Percentiles rank a stretch among this genome's conserved stretches.
These are phyloP conservation scores for Malacoctenus gilli DNA, from an alignment of 2,797 vertebrate genomes.

Conservation along the genomic window DNA sequence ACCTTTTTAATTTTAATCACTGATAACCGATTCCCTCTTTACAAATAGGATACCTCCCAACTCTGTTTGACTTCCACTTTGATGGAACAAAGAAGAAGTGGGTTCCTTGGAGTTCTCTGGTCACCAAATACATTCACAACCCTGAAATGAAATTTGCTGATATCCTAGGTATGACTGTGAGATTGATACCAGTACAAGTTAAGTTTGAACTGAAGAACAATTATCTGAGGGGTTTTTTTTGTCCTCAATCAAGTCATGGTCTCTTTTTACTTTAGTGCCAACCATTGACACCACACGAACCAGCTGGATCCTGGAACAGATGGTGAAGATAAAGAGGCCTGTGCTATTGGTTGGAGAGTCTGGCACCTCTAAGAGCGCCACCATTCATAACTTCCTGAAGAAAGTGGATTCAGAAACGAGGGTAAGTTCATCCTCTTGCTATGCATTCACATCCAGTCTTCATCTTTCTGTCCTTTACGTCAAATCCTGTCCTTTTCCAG, in stretches of 20 bases:
- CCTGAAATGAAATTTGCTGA: conserved; percentile 86
- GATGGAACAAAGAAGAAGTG: conserved; percentile 82
- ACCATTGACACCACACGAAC: conserved; percentile 92
- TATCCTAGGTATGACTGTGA: conserved; percentile 85
- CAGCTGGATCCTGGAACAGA: conserved; percentile 90
- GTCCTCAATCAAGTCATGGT: not conserved
- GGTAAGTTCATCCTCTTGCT: conserved; percentile 72
- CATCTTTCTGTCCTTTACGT: not conserved
- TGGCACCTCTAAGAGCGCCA: conserved; percentile 96
- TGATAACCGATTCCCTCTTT: no score
- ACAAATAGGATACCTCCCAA: conserved; percentile 90
- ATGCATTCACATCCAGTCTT: not conserved
- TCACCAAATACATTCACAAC: conserved; percentile 86
- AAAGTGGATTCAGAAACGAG: conserved; percentile 80
- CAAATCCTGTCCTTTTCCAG: conserved; percentile 69
- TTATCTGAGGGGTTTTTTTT: not conserved
- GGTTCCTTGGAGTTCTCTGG: conserved; percentile 90
- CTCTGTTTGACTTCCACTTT: conserved; percentile 95
- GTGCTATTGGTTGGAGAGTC: conserved; percentile 94
- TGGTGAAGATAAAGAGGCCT: conserved; percentile 89
- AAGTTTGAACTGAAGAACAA: not conserved
- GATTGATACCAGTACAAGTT: not conserved
- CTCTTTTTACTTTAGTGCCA: conserved; percentile 82
- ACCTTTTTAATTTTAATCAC: no score
- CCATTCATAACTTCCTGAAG: conserved; percentile 91